phyloP scores from a whole-genome alignment of 2,797 vertebrate genomes.

The Cryptoprocta ferox region DNA sequence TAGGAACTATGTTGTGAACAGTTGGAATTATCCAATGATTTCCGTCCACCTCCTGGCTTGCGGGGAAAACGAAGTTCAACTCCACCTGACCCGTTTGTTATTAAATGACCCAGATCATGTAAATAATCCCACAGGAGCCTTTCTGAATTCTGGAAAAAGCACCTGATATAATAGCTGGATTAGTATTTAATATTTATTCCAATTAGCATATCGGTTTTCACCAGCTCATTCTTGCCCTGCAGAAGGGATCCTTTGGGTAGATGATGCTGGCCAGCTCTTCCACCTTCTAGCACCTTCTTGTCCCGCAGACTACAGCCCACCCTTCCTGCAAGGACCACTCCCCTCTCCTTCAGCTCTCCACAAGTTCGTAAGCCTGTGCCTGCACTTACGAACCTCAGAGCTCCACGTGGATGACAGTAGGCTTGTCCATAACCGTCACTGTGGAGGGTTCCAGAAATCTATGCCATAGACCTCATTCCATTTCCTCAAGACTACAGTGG shows the following conservation, averaged over 20 bases:
- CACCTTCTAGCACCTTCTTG: too few relatives aligned
- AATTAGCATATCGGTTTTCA: rapidly evolving
- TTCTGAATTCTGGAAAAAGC: background rate
- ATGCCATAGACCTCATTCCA: background rate
- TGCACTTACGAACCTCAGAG: rapidly evolving
- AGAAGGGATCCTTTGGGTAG: rapidly evolving
- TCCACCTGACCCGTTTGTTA: background rate
- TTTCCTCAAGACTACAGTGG: background rate
- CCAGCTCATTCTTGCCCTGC: rapidly evolving
- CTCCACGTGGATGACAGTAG: background rate
- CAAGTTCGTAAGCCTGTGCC: too few relatives aligned
- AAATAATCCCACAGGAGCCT: background rate
- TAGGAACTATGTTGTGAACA: rapidly evolving
- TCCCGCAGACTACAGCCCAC: too few relatives aligned
- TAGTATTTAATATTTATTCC: background rate
- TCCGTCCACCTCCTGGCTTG: background rate
- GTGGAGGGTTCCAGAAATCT: background rate
- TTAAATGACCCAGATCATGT: background rate
- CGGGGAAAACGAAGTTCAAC: background rate
- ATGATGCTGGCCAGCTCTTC: rapidly evolving
- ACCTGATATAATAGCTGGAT: background rate
- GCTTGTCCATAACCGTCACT: too few relatives aligned
- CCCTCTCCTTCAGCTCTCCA: too few relatives aligned
- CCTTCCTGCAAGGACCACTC: rapidly evolving
- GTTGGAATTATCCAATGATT: rapidly evolving